Conservation (phyloP, 2,113 vertebrate species). For the Spermophilus dauricus region DNA sequence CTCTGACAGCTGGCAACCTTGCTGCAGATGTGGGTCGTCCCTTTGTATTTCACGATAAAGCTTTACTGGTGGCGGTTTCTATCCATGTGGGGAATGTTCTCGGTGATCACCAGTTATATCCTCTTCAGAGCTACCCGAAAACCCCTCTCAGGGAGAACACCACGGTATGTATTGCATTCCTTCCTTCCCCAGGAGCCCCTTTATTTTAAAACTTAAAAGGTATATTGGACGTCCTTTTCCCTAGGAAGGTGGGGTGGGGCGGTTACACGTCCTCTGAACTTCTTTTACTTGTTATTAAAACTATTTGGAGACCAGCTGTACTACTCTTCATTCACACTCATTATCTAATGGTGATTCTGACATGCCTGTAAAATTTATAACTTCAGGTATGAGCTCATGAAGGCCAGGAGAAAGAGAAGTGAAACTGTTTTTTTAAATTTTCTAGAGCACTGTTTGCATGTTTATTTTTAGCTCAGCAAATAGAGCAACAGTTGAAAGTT, state of each 20-base stretch:
- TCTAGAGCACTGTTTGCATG: constrained; percentile 57
- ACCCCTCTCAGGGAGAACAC: constrained; percentile 86
- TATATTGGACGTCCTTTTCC: neutral
- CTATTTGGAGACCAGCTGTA: neutral
- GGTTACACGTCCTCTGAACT: neutral
- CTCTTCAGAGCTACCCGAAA: constrained; percentile 90
- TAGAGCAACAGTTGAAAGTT: neutral
- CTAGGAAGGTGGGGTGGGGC: too few species aligned
- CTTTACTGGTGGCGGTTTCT: constrained; percentile 90
- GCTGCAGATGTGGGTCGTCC: constrained; percentile 89
- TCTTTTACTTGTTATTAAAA: neutral
- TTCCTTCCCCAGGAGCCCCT: neutral
- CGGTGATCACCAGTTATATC: constrained; percentile 87
- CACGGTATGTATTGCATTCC: constrained; percentile 34
- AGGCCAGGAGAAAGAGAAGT: constrained; percentile 49
- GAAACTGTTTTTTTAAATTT: constrained; percentile 12
- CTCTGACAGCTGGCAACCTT: constrained; percentile 88
- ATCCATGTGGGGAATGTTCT: constrained; percentile 88
- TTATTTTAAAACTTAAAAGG: neutral
- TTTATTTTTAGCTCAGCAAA: constrained; percentile 43
- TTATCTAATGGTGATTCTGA: neutral
- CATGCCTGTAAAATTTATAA: neutral
- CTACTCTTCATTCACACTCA: neutral
- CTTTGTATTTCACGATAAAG: constrained; percentile 89
- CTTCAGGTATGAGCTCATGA: neutral